Conservation (phyloP, 2,888 invertebrate genomes). For the Pseudococcus longispinus region DNA sequence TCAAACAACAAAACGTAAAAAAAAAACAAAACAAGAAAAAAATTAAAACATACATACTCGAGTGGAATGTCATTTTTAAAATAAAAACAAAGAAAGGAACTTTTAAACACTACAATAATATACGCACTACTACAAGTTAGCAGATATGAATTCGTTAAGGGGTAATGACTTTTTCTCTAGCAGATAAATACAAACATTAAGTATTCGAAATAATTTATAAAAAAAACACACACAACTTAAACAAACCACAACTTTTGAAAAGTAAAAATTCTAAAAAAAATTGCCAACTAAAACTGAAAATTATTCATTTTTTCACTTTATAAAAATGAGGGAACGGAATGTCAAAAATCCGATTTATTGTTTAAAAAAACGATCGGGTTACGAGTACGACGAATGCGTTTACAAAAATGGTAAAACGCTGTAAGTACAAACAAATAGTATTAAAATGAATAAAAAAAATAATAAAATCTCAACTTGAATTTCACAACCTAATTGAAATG, state of each 20-base stretch:
- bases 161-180: background rate
- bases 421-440: background rate
- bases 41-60: background rate
- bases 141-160: background rate
- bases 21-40: background rate
- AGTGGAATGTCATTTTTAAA: background rate
- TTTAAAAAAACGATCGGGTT: too few relatives aligned
- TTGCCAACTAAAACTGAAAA: background rate
- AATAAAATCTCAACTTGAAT: background rate
- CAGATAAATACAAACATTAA: background rate
- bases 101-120: background rate
- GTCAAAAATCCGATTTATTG: too few relatives aligned
- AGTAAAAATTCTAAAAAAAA: background rate
- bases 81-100: background rate
- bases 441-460: background rate
- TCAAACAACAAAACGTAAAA: background rate
- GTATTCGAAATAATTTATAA: background rate
- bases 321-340: too few relatives aligned
- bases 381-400: background rate
- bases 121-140: background rate
- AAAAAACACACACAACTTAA: background rate
- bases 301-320: too few relatives aligned
- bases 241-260: background rate
- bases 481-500: conserved; percentile 1
- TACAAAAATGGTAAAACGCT: background rate